Base-by-base conservation (phyloP, 2,888 invertebrate genomes). In the Cerastoderma edule region DNA sequence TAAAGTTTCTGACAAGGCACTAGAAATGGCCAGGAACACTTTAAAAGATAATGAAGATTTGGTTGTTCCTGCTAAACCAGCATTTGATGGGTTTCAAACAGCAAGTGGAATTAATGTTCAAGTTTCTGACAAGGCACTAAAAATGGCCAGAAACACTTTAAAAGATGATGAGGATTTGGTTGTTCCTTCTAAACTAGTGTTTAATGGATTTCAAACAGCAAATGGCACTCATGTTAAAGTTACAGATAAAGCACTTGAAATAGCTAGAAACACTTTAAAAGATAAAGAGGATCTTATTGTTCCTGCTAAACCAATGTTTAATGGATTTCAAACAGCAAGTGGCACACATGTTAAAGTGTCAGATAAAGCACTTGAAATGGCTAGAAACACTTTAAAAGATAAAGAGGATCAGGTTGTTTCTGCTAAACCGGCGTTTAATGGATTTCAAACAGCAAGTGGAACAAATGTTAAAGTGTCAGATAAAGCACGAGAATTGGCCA, bases 41-140 rank as follows among this genome's bases (percentile, higher is more conserved):
- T 60, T 78, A 39, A 50, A 78, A n/a, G 50, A 50, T 1, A 5
- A 1, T 50, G 22, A 50, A 24, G 50, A 10, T 1, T 22, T 2
- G 13, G 6, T 50, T 6, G 13, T 50, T n/a, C 22, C 10, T 5
- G 30, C 28, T 1, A 28, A 56, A 30, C 27, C 1, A 1, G 30
- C 30, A 2, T 16, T 56, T 2, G 5, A 50, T 5, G 56, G 56
- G n/a, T 87, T 87, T 69, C 69, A 76, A 39, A 84, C 82, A 69
- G 84, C 87, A 46, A 78, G 77, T 30, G 85, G 84, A 28, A 85
- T 72, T 54, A 64, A 54, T 48, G 70, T 84, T 1, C 24, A 33
- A 16, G 50, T 86, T 19, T 74, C 75, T 22, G 69, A 71, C 13
- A 35, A 72, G 10, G 70, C 81, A 10, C 60, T 83, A 30, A 28